Conservation (phyloP, 1,140 invertebrate genomes). For the Calliopsis andreniformis region DNA sequence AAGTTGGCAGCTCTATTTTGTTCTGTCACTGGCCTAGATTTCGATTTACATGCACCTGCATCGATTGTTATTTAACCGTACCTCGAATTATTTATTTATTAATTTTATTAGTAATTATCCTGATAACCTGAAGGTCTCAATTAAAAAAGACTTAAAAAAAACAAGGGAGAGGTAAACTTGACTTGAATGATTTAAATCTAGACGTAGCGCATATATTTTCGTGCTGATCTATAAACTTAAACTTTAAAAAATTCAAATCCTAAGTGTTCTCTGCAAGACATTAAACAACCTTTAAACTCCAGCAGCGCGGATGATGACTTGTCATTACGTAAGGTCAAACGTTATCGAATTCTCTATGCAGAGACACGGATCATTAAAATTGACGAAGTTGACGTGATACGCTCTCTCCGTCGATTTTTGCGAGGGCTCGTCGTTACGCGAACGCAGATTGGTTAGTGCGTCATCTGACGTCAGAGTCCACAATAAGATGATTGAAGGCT, state of each 20-base stretch:
- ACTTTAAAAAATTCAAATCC: no score
- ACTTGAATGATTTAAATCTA: no score
- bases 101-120: no score
- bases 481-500: conserved; percentile 61
- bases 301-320: no score
- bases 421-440: conserved; percentile 32
- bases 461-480: conserved; percentile 45
- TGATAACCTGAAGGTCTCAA: no score
- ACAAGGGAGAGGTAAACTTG: no score
- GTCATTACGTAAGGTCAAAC: background rate
- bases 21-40: conserved; percentile 16
- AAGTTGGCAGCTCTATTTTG: conserved; percentile 21
- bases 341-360: background rate
- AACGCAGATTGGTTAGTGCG: conserved; percentile 36
- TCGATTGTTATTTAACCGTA: background rate
- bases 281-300: background rate
- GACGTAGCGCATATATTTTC: no score
- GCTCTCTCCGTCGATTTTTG: conserved; percentile 24
- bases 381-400: background rate
- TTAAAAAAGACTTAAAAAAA: no score
- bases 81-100: no score
- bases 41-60: background rate
- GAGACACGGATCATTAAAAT: background rate
- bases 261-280: no score
- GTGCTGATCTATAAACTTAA: no score